Conservation (phyloP, 2,888 invertebrate genomes). For the Branchinecta sandiegonensis region DNA sequence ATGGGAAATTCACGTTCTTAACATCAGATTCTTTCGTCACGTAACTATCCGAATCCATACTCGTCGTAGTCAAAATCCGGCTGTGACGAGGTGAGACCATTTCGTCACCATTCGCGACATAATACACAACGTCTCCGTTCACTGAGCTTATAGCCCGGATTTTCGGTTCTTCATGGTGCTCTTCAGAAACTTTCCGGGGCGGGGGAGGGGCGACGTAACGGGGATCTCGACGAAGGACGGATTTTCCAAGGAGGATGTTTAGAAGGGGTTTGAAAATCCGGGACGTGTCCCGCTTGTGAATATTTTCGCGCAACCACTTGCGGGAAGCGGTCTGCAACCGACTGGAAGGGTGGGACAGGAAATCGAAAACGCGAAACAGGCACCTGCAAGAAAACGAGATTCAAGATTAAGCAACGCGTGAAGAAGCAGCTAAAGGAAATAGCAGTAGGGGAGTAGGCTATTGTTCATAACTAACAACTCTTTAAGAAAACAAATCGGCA, state of each 20-base stretch:
- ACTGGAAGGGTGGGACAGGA: neutral
- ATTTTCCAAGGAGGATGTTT: slow-evolving; percentile 57
- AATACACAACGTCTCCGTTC: slow-evolving; percentile 58
- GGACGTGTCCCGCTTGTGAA: neutral
- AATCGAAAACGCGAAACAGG: neutral
- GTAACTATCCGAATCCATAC: slow-evolving; percentile 1
- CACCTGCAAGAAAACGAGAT: neutral
- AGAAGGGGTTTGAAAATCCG: slow-evolving; percentile 36
- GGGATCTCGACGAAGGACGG: slow-evolving; percentile 53
- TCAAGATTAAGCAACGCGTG: too few relatives aligned
- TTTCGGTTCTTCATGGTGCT: slow-evolving; percentile 36
- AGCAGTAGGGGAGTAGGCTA: too few relatives aligned
- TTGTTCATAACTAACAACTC: too few relatives aligned
- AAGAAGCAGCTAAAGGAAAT: too few relatives aligned
- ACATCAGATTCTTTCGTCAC: slow-evolving; percentile 17
- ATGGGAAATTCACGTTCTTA: slow-evolving; percentile 17
- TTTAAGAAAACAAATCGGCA: too few relatives aligned
- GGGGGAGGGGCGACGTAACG: slow-evolving; percentile 58
- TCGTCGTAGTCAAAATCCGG: slow-evolving; percentile 15
- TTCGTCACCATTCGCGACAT: slow-evolving; percentile 38
- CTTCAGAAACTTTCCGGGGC: slow-evolving; percentile 46
- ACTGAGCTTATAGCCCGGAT: slow-evolving; percentile 69
- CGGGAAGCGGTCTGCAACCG: neutral
- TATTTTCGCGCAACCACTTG: neutral
- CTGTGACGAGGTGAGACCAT: neutral